These are phyloP conservation scores for Acanthococcus lagerstroemiae DNA, from an alignment of 2,888 invertebrate genomes.

Conservation along the genomic window DNA sequence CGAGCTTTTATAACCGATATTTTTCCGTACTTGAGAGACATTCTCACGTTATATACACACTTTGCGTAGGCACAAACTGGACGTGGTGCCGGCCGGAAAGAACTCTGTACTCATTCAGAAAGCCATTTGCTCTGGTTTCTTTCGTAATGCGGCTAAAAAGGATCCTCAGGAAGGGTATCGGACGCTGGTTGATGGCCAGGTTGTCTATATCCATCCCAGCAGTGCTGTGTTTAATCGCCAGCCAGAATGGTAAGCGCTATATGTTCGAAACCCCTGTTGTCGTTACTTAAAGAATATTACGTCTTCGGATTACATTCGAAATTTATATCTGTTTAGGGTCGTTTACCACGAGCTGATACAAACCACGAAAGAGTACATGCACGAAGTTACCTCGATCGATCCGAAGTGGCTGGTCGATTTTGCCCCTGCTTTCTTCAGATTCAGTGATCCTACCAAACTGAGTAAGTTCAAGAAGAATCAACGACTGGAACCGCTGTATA, in stretches of 20 bases:
- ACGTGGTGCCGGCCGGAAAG: slow-evolving; percentile 93
- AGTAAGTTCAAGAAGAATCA: slow-evolving; percentile 99
- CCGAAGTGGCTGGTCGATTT: slow-evolving; percentile 99
- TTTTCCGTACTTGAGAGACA: background rate
- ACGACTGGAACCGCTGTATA: slow-evolving; percentile 91
- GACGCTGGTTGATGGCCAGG: slow-evolving; percentile 93
- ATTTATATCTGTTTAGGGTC: slow-evolving; percentile 61
- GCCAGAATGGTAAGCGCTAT: slow-evolving; percentile 81
- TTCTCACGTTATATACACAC: background rate
- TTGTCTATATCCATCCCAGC: slow-evolving; percentile 98
- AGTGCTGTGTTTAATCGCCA: slow-evolving; percentile 95
- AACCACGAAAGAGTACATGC: slow-evolving; percentile 98
- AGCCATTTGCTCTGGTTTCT: slow-evolving; percentile 96
- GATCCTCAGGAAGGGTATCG: slow-evolving; percentile 98
- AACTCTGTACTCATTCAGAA: slow-evolving; percentile 94
- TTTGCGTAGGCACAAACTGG: slow-evolving; percentile 68
- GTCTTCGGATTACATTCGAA: too few relatives aligned
- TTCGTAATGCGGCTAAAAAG: slow-evolving; percentile 96
- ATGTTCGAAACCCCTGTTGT: too few relatives aligned
- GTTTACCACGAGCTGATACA: slow-evolving; percentile 97
- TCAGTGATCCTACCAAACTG: slow-evolving; percentile 95
- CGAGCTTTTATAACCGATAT: background rate
- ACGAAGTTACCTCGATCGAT: slow-evolving; percentile 93
- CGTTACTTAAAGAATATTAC: slow-evolving; percentile 1
- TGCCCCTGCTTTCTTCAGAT: slow-evolving; percentile 97